Conservation (phyloP, 2,113 vertebrate species). For the Epinephelus lanceolatus region DNA sequence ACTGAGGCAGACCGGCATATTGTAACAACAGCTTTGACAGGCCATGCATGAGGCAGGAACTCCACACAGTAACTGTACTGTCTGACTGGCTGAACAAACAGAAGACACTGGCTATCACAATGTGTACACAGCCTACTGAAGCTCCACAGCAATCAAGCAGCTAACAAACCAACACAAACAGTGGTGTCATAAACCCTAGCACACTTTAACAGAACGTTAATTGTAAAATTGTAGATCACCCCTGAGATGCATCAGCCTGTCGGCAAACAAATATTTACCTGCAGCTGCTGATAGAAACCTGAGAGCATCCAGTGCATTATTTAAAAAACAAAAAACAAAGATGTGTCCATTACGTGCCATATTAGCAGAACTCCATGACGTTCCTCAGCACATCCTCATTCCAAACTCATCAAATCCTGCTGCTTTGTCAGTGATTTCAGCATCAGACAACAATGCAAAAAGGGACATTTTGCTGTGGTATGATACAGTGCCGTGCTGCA, state of each 20-base stretch:
- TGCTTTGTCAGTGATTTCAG: no score
- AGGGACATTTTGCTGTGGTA: no score
- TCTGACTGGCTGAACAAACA: background rate
- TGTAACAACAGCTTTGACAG: conserved; percentile 26
- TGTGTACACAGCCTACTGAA: background rate
- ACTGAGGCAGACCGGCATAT: conserved; percentile 1
- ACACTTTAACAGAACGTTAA: background rate
- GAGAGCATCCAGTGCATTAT: background rate
- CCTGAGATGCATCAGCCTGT: background rate
- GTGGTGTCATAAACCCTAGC: background rate
- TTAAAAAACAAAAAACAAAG: no score
- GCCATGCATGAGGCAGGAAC: background rate
- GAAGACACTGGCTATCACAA: background rate
- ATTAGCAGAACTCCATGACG: background rate
- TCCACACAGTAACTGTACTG: background rate
- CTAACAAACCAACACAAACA: background rate
- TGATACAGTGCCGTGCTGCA: no score
- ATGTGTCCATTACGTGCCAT: background rate
- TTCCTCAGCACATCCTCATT: no score
- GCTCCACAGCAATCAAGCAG: background rate
- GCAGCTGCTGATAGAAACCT: background rate
- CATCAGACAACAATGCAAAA: no score
- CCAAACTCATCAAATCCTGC: no score
- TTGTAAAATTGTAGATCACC: background rate
- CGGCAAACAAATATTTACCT: background rate